Conservation (phyloP, 2,113 vertebrate species). For the Urocitellus parryii region DNA sequence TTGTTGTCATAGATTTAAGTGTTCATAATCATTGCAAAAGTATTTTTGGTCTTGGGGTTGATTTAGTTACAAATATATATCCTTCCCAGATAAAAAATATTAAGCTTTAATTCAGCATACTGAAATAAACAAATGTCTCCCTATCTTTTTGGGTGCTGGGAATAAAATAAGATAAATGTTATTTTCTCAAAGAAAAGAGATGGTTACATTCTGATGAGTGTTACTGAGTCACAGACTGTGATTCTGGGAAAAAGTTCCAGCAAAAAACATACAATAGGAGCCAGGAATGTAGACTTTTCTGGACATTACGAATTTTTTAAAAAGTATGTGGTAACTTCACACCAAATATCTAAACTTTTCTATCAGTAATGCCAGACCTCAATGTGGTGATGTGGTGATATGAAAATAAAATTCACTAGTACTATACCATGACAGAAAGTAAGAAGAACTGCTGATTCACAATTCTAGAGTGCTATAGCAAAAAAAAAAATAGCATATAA, state of each 20-base stretch:
- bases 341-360: background rate
- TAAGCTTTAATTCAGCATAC: background rate
- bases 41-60: background rate
- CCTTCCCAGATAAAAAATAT: background rate
- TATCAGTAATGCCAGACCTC: background rate
- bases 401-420: background rate
- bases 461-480: background rate
- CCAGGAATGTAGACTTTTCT: background rate
- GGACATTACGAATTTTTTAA: background rate
- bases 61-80: background rate
- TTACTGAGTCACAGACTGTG: background rate
- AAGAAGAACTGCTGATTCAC: background rate
- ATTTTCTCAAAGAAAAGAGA: background rate
- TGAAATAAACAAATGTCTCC: background rate
- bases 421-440: background rate
- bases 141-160: no score
- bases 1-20: background rate
- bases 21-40: background rate
- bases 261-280: background rate
- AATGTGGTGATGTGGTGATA: background rate
- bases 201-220: background rate
- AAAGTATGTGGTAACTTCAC: background rate
- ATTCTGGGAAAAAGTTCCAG: background rate
- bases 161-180: background rate
- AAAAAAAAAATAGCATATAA: background rate